Evolutionary conservation across 2,888 invertebrate genomes (phyloP).

Genomic region (Stictocephala bisonia): DNA sequence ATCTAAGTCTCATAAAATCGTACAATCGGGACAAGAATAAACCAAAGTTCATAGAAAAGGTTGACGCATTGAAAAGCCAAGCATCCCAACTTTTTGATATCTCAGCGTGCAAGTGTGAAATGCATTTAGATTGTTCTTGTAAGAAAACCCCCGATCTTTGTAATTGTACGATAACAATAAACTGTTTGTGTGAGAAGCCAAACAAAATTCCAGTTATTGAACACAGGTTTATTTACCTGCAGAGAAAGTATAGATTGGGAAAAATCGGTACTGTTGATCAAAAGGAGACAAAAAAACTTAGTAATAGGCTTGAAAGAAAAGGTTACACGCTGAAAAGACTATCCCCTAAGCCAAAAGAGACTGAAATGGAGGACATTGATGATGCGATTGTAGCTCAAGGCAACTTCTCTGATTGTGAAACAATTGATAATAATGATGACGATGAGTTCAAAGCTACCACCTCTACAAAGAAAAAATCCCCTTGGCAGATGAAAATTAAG

Average conservation of each 20-base stretch:
- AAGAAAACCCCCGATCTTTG: slow-evolving; percentile 36
- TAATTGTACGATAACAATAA: slow-evolving; percentile 24
- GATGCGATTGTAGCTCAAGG: slow-evolving; percentile 3
- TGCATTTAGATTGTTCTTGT: slow-evolving; percentile 28
- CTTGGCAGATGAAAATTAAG: slow-evolving; percentile 32
- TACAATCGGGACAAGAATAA: slow-evolving; percentile 32
- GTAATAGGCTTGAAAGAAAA: slow-evolving; percentile 19
- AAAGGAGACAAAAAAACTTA: slow-evolving; percentile 8
- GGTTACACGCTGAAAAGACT: slow-evolving; percentile 6
- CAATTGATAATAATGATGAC: slow-evolving; percentile 25
- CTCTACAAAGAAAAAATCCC: slow-evolving; percentile 18
- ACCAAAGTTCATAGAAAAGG: slow-evolving; percentile 32
- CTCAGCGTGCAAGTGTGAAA: slow-evolving; percentile 33
- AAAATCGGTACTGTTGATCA: slow-evolving; percentile 22
- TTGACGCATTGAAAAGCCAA: slow-evolving; percentile 37
- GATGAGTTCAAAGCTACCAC: slow-evolving; percentile 1
- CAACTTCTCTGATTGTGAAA: slow-evolving; percentile 6
- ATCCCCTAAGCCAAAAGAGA: slow-evolving; percentile 21
- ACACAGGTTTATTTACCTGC: slow-evolving; percentile 29
- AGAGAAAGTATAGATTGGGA: slow-evolving; percentile 28
- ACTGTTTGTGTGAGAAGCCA: slow-evolving; percentile 1
- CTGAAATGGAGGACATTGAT: slow-evolving; percentile 21
- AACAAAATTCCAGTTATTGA: slow-evolving; percentile 32
- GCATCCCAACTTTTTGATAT: slow-evolving; percentile 22
- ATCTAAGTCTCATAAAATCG: slow-evolving; percentile 29